A percentile compares a stretch with the other conserved stretches of the same genome.
These are phyloP conservation scores for Syngnathoides biaculeatus DNA, from an alignment of 2,113 vertebrate genomes.

Conservation along the genomic window DNA sequence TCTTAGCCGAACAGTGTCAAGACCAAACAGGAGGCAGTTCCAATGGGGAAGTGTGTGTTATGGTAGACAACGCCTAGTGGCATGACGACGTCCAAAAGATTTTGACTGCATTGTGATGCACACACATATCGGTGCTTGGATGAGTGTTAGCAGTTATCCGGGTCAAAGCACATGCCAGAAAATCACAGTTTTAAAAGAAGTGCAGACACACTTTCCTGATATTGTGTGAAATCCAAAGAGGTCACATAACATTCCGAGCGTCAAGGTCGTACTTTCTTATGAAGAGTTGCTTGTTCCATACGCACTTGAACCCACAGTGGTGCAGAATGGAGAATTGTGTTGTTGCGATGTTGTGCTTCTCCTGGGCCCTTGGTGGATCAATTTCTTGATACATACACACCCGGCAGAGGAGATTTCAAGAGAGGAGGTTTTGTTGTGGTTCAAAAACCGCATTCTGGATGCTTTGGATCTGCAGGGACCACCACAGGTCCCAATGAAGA, in stretches of 20 bases:
- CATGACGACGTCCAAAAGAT: background rate
- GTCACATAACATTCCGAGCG: background rate
- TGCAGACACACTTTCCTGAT: background rate
- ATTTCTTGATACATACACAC: constrained; percentile 29
- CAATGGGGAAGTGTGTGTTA: background rate
- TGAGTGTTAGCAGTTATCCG: no score
- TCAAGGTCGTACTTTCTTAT: background rate
- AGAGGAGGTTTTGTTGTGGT: constrained; percentile 54
- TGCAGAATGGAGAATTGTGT: background rate
- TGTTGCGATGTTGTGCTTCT: constrained; percentile 27
- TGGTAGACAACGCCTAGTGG: background rate
- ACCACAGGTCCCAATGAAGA: constrained; percentile 19
- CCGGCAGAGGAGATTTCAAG: constrained; percentile 38
- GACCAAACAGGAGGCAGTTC: background rate
- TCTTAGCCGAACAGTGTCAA: background rate
- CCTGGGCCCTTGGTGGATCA: constrained; percentile 37
- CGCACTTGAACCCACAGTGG: background rate
- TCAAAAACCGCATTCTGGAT: constrained; percentile 58
- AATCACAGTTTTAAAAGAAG: background rate
- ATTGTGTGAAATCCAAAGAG: background rate
- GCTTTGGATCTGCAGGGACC: constrained; percentile 55
- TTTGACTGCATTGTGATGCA: no score
- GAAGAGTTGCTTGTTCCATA: background rate
- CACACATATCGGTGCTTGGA: no score
- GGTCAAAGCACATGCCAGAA: background rate